These are phyloP conservation scores for Ammospiza maritima DNA, from an alignment of 2,797 vertebrate genomes.

Conservation along the genomic window DNA sequence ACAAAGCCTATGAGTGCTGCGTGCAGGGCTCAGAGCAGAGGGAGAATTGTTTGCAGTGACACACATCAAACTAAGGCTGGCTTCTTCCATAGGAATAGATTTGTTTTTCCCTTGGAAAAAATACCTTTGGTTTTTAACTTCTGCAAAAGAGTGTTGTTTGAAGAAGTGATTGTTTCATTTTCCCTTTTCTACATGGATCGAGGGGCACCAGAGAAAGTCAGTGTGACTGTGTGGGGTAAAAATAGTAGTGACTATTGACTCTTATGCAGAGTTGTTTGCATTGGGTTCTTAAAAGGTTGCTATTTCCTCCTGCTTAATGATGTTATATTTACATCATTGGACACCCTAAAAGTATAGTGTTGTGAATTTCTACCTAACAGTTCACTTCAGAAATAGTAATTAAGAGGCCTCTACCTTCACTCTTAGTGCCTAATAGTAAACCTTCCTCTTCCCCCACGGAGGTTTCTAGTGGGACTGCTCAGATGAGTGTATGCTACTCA, in stretches of 20 bases:
- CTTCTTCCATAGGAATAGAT: not conserved
- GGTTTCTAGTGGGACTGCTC: not conserved
- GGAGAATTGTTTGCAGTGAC: not conserved
- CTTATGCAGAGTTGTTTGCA: not conserved
- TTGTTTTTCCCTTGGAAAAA: conserved; percentile 15
- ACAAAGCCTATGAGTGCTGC: not conserved
- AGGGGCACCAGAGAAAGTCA: not conserved
- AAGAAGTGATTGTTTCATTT: conserved; percentile 41
- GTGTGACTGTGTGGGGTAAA: not conserved
- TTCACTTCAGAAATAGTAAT: not conserved
- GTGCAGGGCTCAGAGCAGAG: not conserved
- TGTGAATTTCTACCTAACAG: not conserved
- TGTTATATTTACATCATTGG: not conserved
- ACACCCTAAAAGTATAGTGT: not conserved
- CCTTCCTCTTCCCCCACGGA: not conserved
- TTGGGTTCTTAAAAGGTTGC: not conserved
- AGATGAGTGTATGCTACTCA: not conserved
- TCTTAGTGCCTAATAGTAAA: not conserved
- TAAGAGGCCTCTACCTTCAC: not conserved
- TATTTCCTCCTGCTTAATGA: not conserved
- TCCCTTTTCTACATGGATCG: not conserved
- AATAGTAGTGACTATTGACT: not conserved
- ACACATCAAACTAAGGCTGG: not conserved
- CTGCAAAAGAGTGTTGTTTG: not conserved
- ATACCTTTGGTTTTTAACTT: conserved; percentile 10